A percentile compares a stretch with the other conserved stretches of the same genome.
Conservation (phyloP, 37 sponge, comb jelly and placozoan species). For the Crambe crambe region DNA sequence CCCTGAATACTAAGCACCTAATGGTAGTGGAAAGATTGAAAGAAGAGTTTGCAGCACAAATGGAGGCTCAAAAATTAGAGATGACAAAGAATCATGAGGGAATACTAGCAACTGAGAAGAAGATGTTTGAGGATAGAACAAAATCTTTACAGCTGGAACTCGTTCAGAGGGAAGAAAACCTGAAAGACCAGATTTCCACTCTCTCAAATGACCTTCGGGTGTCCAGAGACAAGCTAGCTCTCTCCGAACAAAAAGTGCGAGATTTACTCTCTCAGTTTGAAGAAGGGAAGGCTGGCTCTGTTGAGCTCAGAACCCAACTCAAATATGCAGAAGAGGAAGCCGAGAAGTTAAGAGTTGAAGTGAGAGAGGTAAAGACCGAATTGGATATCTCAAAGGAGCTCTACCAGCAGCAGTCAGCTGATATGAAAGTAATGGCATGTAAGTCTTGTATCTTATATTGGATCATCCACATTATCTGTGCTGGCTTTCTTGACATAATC, state of each 20-base stretch:
- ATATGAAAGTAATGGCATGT: slow-evolving; percentile 59
- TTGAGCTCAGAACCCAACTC: slow-evolving; percentile 26
- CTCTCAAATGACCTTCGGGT: slow-evolving; percentile 50
- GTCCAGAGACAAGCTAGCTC: slow-evolving; percentile 56
- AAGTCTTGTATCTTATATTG: no score
- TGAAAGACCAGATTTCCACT: slow-evolving; percentile 42
- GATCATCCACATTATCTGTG: neutral
- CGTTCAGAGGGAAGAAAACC: slow-evolving; percentile 22
- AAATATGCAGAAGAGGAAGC: slow-evolving; percentile 2
- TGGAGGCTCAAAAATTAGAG: slow-evolving; percentile 17
- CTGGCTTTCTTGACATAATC: neutral
- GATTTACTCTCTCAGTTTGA: slow-evolving; percentile 36
- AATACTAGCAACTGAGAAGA: neutral
- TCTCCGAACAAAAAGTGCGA: slow-evolving; percentile 50
- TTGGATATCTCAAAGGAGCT: slow-evolving; percentile 40
- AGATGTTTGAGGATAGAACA: slow-evolving; percentile 32
- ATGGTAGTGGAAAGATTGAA: slow-evolving; percentile 19
- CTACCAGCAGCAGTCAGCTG: slow-evolving; percentile 53
- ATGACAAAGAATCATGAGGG: slow-evolving; percentile 4
- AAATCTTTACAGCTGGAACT: neutral
- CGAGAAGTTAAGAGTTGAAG: neutral
- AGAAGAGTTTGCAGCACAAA: neutral
- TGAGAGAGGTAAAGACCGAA: slow-evolving; percentile 16
- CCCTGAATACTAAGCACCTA: neutral
- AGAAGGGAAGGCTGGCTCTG: neutral